phyloP scores from a whole-genome alignment of 2,888 invertebrate species.

The Neuroscelio doddi region DNA sequence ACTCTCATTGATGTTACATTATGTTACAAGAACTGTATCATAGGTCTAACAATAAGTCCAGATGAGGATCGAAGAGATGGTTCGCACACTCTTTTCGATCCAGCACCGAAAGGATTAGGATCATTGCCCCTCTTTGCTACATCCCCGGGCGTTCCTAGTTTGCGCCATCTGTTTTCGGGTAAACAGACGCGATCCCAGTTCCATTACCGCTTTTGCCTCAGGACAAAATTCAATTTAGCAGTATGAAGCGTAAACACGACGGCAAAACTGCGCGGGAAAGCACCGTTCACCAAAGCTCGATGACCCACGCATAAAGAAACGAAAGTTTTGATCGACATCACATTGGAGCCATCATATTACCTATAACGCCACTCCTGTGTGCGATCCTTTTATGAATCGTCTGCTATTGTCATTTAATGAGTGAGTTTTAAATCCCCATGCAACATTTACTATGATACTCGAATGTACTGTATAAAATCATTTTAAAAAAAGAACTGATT shows the following conservation, averaged over 20 bases:
- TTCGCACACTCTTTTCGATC: slow-evolving; percentile 38
- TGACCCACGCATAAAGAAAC: slow-evolving; percentile 16
- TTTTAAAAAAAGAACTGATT: no score
- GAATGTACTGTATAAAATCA: no score
- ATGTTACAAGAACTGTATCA: no score
- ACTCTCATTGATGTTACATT: no score
- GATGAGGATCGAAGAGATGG: slow-evolving; percentile 27
- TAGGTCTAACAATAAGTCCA: slow-evolving; percentile 15
- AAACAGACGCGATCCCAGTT: slow-evolving; percentile 63
- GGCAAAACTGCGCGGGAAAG: slow-evolving; percentile 55
- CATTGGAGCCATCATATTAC: slow-evolving; percentile 11
- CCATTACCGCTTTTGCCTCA: slow-evolving; percentile 62
- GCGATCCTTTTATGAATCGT: slow-evolving; percentile 17
- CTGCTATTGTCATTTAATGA: no score
- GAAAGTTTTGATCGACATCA: slow-evolving; percentile 37
- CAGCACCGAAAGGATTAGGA: slow-evolving; percentile 64
- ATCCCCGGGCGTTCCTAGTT: slow-evolving; percentile 60
- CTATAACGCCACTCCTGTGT: neutral
- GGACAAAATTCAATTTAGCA: slow-evolving; percentile 67
- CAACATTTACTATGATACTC: no score
- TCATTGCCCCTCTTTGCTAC: slow-evolving; percentile 54
- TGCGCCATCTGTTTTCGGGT: slow-evolving; percentile 68
- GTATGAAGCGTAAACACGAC: slow-evolving; percentile 65
- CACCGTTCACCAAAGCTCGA: slow-evolving; percentile 45
- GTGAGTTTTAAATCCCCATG: no score